Percentiles rank a stretch among this genome's conserved stretches.
Conservation (phyloP, 2,797 vertebrate species). For the Lacerta viridis region DNA sequence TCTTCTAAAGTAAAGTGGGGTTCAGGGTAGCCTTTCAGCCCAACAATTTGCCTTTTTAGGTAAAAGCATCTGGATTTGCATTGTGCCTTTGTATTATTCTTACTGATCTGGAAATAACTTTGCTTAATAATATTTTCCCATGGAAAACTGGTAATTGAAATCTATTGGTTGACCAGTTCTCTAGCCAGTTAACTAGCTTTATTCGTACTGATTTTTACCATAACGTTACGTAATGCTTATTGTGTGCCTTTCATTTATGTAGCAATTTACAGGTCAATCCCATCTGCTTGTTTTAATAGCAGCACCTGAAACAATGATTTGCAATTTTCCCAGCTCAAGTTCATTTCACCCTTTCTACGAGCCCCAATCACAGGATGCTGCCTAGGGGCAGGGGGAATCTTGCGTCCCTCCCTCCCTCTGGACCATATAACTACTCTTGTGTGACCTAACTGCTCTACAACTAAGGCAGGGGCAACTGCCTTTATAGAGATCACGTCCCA, state of each 20-base stretch:
- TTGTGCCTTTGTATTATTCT: conserved; percentile 21
- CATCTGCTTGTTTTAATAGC: not conserved
- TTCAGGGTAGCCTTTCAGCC: not conserved
- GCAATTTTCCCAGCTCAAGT: not conserved
- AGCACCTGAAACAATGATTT: not conserved
- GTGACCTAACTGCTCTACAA: not conserved
- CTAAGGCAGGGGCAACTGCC: not conserved
- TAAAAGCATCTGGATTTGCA: not conserved
- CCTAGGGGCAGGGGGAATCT: not conserved
- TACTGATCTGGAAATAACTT: conserved; percentile 1
- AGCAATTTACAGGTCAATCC: not conserved
- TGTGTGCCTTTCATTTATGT: conserved; percentile 31
- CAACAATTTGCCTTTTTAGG: conserved; percentile 15
- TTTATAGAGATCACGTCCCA: not conserved
- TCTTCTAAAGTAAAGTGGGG: conserved; percentile 1
- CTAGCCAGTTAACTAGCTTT: conserved; percentile 7
- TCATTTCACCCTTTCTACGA: not conserved
- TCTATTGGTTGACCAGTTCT: conserved; percentile 18
- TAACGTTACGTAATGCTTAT: conserved; percentile 17
- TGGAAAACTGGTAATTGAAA: not conserved
- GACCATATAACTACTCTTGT: not conserved
- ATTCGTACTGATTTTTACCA: not conserved
- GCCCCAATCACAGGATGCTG: not conserved
- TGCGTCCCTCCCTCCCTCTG: not conserved
- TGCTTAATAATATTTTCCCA: conserved; percentile 10